Conservation (phyloP, 92 coral and sea anemone species). For the Nematostella vectensis region DNA sequence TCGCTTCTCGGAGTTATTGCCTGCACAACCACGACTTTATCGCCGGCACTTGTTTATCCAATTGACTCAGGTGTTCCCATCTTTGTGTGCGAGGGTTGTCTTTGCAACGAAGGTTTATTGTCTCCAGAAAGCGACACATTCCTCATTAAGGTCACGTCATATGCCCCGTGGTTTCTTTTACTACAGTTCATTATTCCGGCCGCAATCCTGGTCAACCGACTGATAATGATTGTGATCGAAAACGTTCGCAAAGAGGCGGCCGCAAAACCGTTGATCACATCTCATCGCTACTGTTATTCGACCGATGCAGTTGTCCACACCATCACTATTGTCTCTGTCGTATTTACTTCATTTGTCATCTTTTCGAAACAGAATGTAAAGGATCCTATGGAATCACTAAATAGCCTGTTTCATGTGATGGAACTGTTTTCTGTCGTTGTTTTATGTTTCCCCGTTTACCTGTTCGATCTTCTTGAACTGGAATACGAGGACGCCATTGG, state of each 20-base stretch:
- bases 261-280: background rate
- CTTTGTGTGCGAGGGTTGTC: conserved; percentile 1
- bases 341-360: background rate
- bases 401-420: background rate
- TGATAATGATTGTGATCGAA: background rate
- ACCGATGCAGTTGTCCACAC: background rate
- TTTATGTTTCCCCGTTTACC: conserved; percentile 1
- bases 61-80: background rate
- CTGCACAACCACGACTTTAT: background rate
- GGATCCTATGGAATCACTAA: background rate
- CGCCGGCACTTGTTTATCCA: background rate
- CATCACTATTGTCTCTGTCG: background rate
- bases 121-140: background rate
- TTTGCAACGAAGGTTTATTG: background rate
- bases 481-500: conserved; percentile 1
- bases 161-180: background rate
- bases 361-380: background rate
- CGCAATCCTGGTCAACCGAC: background rate
- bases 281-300: background rate
- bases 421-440: conserved; percentile 1
- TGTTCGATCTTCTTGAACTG: background rate
- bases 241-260: background rate
- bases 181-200: conserved; percentile 1
- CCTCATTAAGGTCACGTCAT: background rate
- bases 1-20: background rate